Conservation (phyloP, 2,888 invertebrate species). For the Phlogophora meticulosa region DNA sequence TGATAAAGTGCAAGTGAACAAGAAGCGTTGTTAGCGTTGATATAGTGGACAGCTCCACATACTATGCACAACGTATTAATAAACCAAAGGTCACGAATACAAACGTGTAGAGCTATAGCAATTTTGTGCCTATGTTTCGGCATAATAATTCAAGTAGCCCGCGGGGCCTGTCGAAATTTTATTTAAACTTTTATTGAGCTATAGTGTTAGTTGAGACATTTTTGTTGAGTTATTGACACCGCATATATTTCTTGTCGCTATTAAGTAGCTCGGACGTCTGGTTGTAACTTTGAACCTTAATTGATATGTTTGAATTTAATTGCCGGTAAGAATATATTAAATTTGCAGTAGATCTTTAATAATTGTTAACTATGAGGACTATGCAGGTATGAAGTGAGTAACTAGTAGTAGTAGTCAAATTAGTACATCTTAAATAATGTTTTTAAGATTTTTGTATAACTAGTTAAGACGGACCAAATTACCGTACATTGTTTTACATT, state of each 20-base stretch:
- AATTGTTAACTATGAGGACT: no score
- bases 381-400: no score
- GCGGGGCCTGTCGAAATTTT: not conserved
- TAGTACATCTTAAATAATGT: slow-evolving; percentile 3
- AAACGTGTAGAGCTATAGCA: not conserved
- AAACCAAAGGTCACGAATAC: slow-evolving; percentile 35
- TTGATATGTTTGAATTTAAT: no score
- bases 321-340: no score
- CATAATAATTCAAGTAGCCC: not conserved
- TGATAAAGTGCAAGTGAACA: slow-evolving; percentile 39
- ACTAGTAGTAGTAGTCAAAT: no score
- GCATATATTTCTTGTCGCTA: not conserved
- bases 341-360: no score
- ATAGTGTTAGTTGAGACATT: not conserved
- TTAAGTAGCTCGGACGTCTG: not conserved
- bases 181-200: not conserved
- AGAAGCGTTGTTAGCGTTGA: slow-evolving; percentile 20
- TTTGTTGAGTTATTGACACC: no score
- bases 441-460: no score
- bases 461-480: no score
- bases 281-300: no score
- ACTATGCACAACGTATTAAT: slow-evolving; percentile 27
- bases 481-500: no score
- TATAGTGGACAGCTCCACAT: slow-evolving; percentile 18
- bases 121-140: not conserved